phyloP scores from a whole-genome alignment of 2,888 invertebrate genomes.

The Helleia helle region DNA sequence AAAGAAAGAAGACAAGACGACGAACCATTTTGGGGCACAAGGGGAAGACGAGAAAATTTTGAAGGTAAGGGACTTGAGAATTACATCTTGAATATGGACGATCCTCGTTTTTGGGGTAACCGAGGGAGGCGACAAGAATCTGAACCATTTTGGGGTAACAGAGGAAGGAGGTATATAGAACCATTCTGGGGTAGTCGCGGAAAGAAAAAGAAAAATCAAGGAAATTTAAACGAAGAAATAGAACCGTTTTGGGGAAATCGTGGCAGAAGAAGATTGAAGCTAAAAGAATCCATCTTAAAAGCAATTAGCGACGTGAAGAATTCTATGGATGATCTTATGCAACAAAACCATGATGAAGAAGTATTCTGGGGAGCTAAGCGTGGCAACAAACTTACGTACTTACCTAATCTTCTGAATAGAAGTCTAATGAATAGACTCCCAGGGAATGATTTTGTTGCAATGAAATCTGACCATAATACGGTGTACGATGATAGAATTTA shows the following conservation, averaged over 20 bases:
- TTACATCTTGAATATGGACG: conserved; percentile 4
- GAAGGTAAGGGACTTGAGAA: neutral
- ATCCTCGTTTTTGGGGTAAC: conserved; percentile 42
- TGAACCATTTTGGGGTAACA: conserved; percentile 39
- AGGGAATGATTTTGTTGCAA: conserved; percentile 17
- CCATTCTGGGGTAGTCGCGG: conserved; percentile 66
- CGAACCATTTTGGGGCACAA: conserved; percentile 23
- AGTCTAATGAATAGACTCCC: conserved; percentile 11
- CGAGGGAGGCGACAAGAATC: conserved; percentile 38
- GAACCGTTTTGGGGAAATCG: conserved; percentile 46
- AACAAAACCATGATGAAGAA: conserved; percentile 27
- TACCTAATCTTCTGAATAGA: conserved; percentile 37
- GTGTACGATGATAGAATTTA: conserved; percentile 53
- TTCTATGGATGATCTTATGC: conserved; percentile 37
- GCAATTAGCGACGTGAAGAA: conserved; percentile 39
- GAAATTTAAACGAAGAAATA: conserved; percentile 20
- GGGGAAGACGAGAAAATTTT: conserved; percentile 28
- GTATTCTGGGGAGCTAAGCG: too few relatives aligned
- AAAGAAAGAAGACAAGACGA: conserved; percentile 16
- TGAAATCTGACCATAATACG: conserved; percentile 35
- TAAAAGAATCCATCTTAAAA: conserved; percentile 37
- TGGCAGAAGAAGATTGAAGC: conserved; percentile 35
- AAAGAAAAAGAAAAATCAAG: conserved; percentile 25
- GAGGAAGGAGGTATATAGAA: conserved; percentile 30
- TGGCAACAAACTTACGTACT: neutral